A percentile compares a stretch with the other conserved stretches of the same genome.
These are phyloP conservation scores for Caenorhabditis becei DNA, from an alignment of 2,888 invertebrate genomes.

Conservation along the genomic window DNA sequence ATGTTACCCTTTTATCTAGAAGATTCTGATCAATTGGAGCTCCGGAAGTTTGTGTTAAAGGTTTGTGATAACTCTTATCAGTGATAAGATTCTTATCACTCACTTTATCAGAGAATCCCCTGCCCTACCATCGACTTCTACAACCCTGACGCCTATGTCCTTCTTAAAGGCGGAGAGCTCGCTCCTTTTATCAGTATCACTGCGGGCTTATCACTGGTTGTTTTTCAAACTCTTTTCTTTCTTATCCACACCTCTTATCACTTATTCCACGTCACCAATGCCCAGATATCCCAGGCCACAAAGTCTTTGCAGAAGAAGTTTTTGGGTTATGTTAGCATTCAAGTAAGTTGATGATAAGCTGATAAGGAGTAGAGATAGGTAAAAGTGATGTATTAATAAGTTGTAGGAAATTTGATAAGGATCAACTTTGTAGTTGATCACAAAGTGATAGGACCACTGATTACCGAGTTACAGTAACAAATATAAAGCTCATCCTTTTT, in stretches of 20 bases:
- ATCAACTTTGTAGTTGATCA: too few relatives aligned
- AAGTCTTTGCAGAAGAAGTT: conserved; percentile 40
- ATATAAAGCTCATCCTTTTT: too few relatives aligned
- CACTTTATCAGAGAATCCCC: background rate
- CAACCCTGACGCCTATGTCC: background rate
- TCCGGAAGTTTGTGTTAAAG: conserved; percentile 25
- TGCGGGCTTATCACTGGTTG: background rate
- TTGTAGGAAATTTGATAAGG: too few relatives aligned
- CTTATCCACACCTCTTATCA: conserved; percentile 21
- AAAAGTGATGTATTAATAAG: too few relatives aligned
- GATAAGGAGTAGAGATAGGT: too few relatives aligned
- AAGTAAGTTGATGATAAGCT: too few relatives aligned
- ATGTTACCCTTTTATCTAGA: conserved; percentile 46
- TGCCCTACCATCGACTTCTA: conserved; percentile 42
- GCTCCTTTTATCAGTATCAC: conserved; percentile 30
- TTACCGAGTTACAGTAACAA: too few relatives aligned
- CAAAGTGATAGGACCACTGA: too few relatives aligned
- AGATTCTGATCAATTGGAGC: conserved; percentile 30
- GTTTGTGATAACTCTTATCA: too few relatives aligned
- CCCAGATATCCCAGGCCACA: conserved; percentile 29
- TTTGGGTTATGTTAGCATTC: conserved; percentile 34
- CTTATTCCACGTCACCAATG: background rate
- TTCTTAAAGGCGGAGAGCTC: conserved; percentile 35
- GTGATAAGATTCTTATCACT: background rate
- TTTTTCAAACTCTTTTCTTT: conserved; percentile 21